These are phyloP conservation scores for Morpho achilles DNA, from an alignment of 2,888 invertebrate species.

Conservation along the genomic window DNA sequence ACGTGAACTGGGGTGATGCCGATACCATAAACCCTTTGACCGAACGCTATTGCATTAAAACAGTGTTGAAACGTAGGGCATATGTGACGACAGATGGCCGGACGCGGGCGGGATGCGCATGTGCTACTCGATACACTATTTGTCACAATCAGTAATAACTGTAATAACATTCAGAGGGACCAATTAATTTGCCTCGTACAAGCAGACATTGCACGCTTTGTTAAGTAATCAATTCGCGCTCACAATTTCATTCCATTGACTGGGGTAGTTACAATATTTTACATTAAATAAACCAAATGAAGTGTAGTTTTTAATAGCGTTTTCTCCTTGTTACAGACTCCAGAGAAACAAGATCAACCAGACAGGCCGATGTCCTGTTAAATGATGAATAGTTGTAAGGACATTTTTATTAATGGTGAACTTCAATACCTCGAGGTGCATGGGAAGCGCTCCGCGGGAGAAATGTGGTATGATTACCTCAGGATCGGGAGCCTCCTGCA, in stretches of 20 bases:
- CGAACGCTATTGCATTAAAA: constrained; percentile 71
- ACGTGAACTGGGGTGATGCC: constrained; percentile 46
- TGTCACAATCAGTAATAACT: constrained; percentile 61
- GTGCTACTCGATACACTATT: constrained; percentile 61
- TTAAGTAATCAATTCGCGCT: constrained; percentile 8
- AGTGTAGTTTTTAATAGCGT: constrained; percentile 33
- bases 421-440: constrained; percentile 60
- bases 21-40: constrained; percentile 54
- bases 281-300: too few relatives aligned
- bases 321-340: constrained; percentile 80
- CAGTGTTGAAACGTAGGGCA: constrained; percentile 65
- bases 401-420: constrained; percentile 63
- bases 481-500: constrained; percentile 37
- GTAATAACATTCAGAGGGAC: constrained; percentile 34
- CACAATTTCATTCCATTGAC: not conserved
- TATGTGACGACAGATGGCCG: constrained; percentile 76
- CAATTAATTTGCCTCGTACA: constrained; percentile 16
- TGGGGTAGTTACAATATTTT: too few relatives aligned
- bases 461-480: constrained; percentile 33
- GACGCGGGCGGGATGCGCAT: constrained; percentile 62
- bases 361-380: constrained; percentile 78
- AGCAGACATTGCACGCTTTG: constrained; percentile 18
- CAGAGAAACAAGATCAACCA: constrained; percentile 81
- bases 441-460: constrained; percentile 32
- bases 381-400: constrained; percentile 51